Evolutionary conservation across 2,888 invertebrate species (phyloP), one percentile per base, ranked within the genome.

Genomic region (Ectemnius lituratus): DNA sequence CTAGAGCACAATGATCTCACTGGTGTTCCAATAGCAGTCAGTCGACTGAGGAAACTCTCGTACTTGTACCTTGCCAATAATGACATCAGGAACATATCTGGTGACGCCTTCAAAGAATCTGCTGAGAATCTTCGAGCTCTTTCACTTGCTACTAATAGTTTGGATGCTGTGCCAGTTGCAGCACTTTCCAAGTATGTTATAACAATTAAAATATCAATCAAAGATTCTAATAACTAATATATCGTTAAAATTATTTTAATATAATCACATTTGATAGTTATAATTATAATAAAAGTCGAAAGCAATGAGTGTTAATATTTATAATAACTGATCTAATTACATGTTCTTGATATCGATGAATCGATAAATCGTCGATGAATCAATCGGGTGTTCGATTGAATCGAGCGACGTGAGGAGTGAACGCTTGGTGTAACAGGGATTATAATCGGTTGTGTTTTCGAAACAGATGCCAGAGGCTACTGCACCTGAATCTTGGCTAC

Each of bases 401-500:
- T 37, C 37, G 37, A 4, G 8, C 37, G 37, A 37, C 37, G 52
- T 52, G 5, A 52, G n/a, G 52, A 52, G 4, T 20, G 47, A 45
- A 61, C 45, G 28, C 16, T 73, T 60, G 46, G 65, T 64, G 65
- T 63, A 46, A 69, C 3, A 8, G 60, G 64, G 57, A 6, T 60
- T 45, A 65, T 58, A 16, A 63, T 70, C 37, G 37, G 8, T 6
- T 37, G 6, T 37, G 37, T 37, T 67, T 74, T 49, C 27, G 47
- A 62, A 70, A 76, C 45, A 83, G 94, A 85, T 96, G 96, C 87
- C 94, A 94, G 66, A 94, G 94, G 86, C 92, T 97, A 69, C 93
- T 96, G n/a, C 97, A 97, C 91, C 93, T 97, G 81, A 97, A 97
- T 91, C 93, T 97, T 87, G 97, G 96, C 75, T 97, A 97, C 91